Conservation (phyloP, 2,113 vertebrate species). For the Mobula birostris region DNA sequence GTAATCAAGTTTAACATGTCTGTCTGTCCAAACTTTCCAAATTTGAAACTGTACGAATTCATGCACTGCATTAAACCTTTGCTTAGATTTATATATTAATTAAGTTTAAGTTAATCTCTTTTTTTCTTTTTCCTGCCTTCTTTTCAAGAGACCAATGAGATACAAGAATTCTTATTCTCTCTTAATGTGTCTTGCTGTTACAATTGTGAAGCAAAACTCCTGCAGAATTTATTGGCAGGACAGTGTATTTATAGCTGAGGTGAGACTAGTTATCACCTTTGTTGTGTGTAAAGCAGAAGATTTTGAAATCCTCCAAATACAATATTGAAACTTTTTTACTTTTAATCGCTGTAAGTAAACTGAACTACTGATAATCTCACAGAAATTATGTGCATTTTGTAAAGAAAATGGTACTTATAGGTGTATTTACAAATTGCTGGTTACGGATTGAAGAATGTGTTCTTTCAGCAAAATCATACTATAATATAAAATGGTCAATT, state of each 20-base stretch:
- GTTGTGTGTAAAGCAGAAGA: background rate
- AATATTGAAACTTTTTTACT: background rate
- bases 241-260: background rate
- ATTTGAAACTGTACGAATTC: conserved; percentile 30
- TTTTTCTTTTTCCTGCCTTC: background rate
- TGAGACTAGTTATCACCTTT: background rate
- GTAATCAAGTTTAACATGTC: conserved; percentile 51
- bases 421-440: background rate
- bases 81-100: background rate
- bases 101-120: conserved; percentile 13
- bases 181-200: background rate
- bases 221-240: background rate
- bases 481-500: background rate
- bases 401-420: background rate
- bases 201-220: background rate
- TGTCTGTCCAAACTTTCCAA: conserved; percentile 40
- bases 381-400: background rate
- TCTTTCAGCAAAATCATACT: background rate
- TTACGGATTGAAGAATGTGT: background rate
- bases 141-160: conserved; percentile 3
- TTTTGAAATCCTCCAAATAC: background rate
- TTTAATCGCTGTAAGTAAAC: background rate
- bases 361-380: background rate
- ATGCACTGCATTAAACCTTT: background rate
- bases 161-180: background rate